phyloP scores from a whole-genome alignment of 2,888 invertebrate species.

The Hirtodrosophila duncani region DNA sequence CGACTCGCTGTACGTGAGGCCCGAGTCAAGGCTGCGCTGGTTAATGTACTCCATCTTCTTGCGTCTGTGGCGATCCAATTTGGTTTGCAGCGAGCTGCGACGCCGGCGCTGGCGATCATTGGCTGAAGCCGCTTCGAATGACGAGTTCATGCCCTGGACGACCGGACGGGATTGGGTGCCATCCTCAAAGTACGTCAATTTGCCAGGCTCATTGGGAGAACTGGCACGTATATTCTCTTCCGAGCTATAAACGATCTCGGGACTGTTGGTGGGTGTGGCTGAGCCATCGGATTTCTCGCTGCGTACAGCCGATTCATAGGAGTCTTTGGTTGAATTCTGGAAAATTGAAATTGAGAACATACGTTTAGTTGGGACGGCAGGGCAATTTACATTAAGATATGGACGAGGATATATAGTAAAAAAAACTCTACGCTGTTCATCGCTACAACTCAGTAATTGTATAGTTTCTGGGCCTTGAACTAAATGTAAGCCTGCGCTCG shows the following conservation, averaged over 20 bases:
- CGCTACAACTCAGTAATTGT: too few relatives aligned
- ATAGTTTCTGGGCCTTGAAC: too few relatives aligned
- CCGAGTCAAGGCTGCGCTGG: conserved; percentile 64
- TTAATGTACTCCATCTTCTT: conserved; percentile 74
- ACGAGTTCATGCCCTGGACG: conserved; percentile 60
- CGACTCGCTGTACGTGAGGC: conserved; percentile 49
- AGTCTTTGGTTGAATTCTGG: conserved; percentile 74
- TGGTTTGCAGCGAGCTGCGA: conserved; percentile 77
- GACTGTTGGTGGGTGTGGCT: conserved; percentile 61
- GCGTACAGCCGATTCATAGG: conserved; percentile 77
- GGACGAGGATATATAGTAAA: too few relatives aligned
- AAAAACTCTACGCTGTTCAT: too few relatives aligned
- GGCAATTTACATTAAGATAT: too few relatives aligned
- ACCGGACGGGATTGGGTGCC: conserved; percentile 60
- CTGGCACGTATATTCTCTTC: conserved; percentile 75
- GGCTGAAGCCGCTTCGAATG: conserved; percentile 54
- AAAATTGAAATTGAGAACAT: too few relatives aligned
- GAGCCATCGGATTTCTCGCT: conserved; percentile 77
- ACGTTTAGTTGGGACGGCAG: too few relatives aligned
- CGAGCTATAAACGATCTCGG: conserved; percentile 72
- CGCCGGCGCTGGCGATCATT: conserved; percentile 77
- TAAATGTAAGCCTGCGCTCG: too few relatives aligned
- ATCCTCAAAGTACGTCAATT: conserved; percentile 74
- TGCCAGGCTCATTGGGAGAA: conserved; percentile 74
- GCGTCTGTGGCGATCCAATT: conserved; percentile 77